These are phyloP conservation scores for Microctenopoma lineatum DNA, from an alignment of 2,797 vertebrate species.

Conservation along the genomic window DNA sequence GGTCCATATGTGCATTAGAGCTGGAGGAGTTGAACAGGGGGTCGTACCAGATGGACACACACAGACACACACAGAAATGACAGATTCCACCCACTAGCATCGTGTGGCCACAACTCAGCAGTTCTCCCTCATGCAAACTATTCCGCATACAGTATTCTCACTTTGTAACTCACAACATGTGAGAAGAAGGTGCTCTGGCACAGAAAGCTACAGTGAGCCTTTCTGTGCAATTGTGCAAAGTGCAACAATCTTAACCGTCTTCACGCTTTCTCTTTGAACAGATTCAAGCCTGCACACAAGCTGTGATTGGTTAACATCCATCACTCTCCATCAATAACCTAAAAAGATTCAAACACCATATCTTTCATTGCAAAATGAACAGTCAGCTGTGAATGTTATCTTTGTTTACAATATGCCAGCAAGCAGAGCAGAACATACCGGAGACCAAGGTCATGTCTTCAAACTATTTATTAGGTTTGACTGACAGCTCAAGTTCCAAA, in stretches of 20 bases:
- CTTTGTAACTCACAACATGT: conserved; percentile 31
- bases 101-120: conserved; percentile 58
- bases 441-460: no score
- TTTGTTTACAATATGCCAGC: no score
- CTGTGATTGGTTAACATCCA: conserved; percentile 2
- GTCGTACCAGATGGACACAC: conserved; percentile 77
- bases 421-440: no score
- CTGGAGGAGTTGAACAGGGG: conserved; percentile 81
- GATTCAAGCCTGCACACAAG: background rate
- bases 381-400: no score
- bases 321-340: no score
- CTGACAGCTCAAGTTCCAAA: background rate
- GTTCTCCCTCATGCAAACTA: conserved; percentile 31
- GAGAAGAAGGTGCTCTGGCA: conserved; percentile 33
- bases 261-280: background rate
- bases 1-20: conserved; percentile 77
- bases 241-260: background rate
- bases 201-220: conserved; percentile 5
- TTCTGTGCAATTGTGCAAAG: conserved; percentile 1
- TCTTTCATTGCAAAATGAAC: no score
- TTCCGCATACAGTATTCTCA: conserved; percentile 33
- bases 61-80: conserved; percentile 56
- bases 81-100: conserved; percentile 73
- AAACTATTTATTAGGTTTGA: no score
- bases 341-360: no score